These are phyloP conservation scores for Troides helena DNA, from an alignment of 2,888 invertebrate genomes.

Conservation along the genomic window DNA sequence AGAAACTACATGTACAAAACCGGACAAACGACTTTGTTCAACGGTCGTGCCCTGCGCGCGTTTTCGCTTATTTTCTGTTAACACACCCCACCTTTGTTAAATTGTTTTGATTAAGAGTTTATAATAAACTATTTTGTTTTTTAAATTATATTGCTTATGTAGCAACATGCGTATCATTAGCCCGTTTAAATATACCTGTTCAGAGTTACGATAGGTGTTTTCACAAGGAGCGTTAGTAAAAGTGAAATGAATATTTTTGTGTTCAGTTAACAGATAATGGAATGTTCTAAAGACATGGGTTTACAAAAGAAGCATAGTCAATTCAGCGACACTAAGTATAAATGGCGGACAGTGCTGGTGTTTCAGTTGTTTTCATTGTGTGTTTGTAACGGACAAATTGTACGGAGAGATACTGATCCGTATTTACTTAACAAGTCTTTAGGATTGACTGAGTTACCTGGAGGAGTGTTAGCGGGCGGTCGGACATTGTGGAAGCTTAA, in stretches of 20 bases:
- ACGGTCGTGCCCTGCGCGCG: conserved; percentile 73
- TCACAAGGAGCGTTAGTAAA: conserved; percentile 53
- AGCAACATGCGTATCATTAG: conserved; percentile 18
- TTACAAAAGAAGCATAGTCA: conserved; percentile 76
- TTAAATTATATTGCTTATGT: conserved; percentile 32
- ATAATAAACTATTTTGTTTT: conserved; percentile 8
- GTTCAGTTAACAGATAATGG: conserved; percentile 61
- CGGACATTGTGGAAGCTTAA: conserved; percentile 77
- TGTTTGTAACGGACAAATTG: conserved; percentile 63
- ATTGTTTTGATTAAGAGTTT: conserved; percentile 34
- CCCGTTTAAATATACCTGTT: background rate
- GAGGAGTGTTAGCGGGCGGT: conserved; percentile 82
- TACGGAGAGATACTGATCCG: conserved; percentile 57
- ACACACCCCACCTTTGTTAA: conserved; percentile 72
- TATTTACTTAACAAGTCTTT: conserved; percentile 68
- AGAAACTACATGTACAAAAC: conserved; percentile 58
- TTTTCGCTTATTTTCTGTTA: conserved; percentile 67
- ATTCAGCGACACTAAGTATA: conserved; percentile 76
- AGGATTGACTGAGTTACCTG: conserved; percentile 81
- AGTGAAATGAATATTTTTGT: conserved; percentile 70
- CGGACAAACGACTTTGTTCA: conserved; percentile 76
- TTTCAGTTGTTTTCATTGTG: conserved; percentile 50
- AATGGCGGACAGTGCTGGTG: conserved; percentile 74
- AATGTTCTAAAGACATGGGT: conserved; percentile 70
- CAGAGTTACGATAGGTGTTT: conserved; percentile 40